These are phyloP conservation scores for Balearica regulorum DNA, from an alignment of 2,797 vertebrate genomes.

Conservation along the genomic window DNA sequence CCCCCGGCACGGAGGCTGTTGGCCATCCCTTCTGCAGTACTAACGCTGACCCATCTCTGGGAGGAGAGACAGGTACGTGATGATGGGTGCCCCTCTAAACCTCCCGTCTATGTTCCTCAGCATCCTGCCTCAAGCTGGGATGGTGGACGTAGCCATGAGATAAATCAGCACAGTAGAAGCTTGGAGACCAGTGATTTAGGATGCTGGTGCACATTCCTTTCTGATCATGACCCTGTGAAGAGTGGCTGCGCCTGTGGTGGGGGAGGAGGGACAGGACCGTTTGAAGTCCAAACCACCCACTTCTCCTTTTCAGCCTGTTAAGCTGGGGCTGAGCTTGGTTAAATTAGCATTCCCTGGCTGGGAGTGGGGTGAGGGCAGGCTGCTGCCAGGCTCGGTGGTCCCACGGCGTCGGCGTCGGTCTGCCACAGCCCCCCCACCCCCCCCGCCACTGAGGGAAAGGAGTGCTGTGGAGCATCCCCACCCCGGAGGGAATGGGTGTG, in stretches of 20 bases:
- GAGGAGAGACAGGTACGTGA: not conserved
- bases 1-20: not conserved
- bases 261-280: not conserved
- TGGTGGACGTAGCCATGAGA: not conserved
- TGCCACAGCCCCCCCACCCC: not conserved
- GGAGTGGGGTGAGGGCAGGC: not conserved
- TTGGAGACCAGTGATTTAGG: not conserved
- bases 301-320: not conserved
- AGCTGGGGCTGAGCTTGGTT: not conserved
- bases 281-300: not conserved
- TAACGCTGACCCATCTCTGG: too few species aligned
- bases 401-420: accelerated
- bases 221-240: not conserved
- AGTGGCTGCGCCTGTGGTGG: accelerated
- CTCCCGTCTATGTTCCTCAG: not conserved
- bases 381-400: accelerated
- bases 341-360: not conserved
- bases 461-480: accelerated
- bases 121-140: not conserved
- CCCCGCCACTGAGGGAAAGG: accelerated
- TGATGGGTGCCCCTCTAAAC: not conserved
- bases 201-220: not conserved
- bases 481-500: not conserved
- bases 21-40: not conserved
- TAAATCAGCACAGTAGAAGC: not conserved